Evolutionary conservation across 2,113 vertebrate species (phyloP).

Genomic region (Trichechus manatus): DNA sequence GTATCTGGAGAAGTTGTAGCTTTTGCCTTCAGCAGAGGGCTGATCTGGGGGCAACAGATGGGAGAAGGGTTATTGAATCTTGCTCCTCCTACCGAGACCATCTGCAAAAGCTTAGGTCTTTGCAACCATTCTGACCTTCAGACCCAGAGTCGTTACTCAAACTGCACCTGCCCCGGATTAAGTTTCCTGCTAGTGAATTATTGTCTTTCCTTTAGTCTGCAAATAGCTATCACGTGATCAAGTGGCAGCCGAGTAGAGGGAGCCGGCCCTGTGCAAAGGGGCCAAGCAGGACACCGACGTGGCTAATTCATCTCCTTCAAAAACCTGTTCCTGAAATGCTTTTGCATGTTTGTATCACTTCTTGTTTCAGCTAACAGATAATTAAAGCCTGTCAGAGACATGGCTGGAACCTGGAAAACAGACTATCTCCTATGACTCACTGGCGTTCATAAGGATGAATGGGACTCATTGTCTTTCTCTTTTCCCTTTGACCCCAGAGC

Average conservation of each 20-base stretch:
- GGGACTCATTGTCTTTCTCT: constrained; percentile 57
- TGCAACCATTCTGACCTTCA: constrained; percentile 79
- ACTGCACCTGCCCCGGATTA: constrained; percentile 87
- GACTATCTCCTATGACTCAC: constrained; percentile 37
- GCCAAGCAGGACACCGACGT: constrained; percentile 77
- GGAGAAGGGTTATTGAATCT: background rate
- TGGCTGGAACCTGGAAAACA: constrained; percentile 57
- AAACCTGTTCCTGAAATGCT: constrained; percentile 81
- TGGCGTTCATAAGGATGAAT: constrained; percentile 53
- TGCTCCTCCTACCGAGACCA: constrained; percentile 58
- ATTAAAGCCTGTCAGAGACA: constrained; percentile 70
- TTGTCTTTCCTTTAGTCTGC: constrained; percentile 75
- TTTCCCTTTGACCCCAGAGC: constrained; percentile 61
- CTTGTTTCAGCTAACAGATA: constrained; percentile 76
- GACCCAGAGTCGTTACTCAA: constrained; percentile 78
- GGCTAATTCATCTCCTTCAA: constrained; percentile 82
- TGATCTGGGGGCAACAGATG: constrained; percentile 73
- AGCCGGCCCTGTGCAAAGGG: constrained; percentile 60
- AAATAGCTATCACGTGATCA: constrained; percentile 84
- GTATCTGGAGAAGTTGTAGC: constrained; percentile 48
- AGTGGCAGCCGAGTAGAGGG: constrained; percentile 54
- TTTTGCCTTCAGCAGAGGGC: background rate
- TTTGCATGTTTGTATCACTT: constrained; percentile 73
- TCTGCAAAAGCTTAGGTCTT: constrained; percentile 70
- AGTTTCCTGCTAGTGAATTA: constrained; percentile 84